These are phyloP conservation scores for Arctopsyche grandis DNA, from an alignment of 1,140 invertebrate genomes.

Conservation along the genomic window DNA sequence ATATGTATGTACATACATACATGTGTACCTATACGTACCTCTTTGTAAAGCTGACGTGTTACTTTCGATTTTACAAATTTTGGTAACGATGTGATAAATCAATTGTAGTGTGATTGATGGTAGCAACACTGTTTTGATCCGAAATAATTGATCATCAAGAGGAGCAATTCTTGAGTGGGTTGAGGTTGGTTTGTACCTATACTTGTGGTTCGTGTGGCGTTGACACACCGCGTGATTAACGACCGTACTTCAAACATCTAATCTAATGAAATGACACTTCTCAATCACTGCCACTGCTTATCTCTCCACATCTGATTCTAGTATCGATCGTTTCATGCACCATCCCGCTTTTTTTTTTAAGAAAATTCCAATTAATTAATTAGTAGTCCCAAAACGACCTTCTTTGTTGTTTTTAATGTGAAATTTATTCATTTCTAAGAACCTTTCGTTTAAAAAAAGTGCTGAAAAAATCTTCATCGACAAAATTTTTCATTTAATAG, in stretches of 20 bases:
- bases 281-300: neutral
- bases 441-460: too few species aligned
- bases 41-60: neutral
- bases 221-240: neutral
- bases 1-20: too few species aligned
- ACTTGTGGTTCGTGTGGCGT: neutral
- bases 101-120: neutral
- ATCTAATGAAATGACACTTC: neutral
- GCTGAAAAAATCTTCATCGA: too few species aligned
- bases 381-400: too few species aligned
- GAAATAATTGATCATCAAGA: slow-evolving; percentile 8
- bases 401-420: too few species aligned
- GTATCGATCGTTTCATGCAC: neutral
- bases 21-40: neutral
- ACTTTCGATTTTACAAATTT: neutral
- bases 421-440: too few species aligned
- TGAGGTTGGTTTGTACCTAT: too few species aligned
- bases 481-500: too few species aligned
- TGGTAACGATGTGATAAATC: neutral
- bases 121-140: neutral
- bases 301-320: neutral
- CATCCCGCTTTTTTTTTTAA: too few species aligned
- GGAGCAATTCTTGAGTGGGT: neutral
- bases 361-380: too few species aligned
- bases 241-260: neutral